Conservation (phyloP, 2,797 vertebrate species). For the Phataginus tricuspis region DNA sequence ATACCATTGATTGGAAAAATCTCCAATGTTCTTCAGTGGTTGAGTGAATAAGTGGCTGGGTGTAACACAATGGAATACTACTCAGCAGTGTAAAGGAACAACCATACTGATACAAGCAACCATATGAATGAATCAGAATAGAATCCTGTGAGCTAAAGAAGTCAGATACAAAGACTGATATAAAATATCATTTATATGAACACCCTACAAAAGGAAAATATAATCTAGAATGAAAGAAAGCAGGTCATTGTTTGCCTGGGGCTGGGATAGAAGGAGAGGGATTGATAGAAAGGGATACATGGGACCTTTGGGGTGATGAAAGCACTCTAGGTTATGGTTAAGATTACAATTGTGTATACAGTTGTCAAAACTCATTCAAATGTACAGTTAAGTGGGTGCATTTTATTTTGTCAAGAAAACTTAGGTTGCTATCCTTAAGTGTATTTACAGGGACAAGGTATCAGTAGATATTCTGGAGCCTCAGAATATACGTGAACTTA, state of each 20-base stretch:
- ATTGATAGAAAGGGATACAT: neutral
- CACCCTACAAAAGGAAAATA: neutral
- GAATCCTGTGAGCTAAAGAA: neutral
- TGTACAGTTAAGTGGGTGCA: neutral
- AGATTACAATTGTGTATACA: neutral
- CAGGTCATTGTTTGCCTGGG: neutral
- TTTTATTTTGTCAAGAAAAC: conserved; percentile 26
- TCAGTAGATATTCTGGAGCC: neutral
- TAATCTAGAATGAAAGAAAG: neutral
- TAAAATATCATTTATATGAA: neutral
- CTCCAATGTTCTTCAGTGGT: neutral
- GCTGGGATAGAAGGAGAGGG: neutral
- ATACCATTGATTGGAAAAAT: neutral
- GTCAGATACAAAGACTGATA: neutral
- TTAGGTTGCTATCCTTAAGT: neutral
- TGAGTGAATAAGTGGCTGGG: neutral
- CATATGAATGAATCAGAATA: neutral
- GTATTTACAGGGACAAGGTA: neutral
- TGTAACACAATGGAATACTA: neutral
- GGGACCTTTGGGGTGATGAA: neutral
- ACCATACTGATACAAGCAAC: neutral
- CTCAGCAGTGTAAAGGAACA: neutral
- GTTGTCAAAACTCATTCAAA: neutral
- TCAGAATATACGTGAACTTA: neutral
- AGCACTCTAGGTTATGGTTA: neutral